Evolutionary conservation across 2,888 invertebrate genomes (phyloP), one percentile per base, ranked within the genome.

Genomic region (Cephus rjabovi): DNA sequence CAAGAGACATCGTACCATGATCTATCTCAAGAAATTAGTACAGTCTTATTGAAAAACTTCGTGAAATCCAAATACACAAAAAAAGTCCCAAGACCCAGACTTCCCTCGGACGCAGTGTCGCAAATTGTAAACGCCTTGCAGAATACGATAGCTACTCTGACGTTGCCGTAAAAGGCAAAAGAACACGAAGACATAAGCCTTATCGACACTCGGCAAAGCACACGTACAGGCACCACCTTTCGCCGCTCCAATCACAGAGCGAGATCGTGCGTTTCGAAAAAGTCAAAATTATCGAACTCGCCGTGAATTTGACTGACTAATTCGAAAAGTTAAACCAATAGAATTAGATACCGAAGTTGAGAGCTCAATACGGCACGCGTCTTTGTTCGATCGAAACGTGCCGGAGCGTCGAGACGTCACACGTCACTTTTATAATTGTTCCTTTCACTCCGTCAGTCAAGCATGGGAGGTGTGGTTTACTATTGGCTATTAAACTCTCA

Each of bases 401-500:
- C 9, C 56, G 23, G 23, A 56, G 56, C 56, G 23, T 56, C 56
- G 56, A 23, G 56, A 9, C 56, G 23, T 56, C 56, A 56, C 2
- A n/a, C 71, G 71, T 34, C 33, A 71, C 71, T 71, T 71, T 15
- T 71, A 71, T 31, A 11, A 34, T 34, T 34, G 71, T 71, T 31
- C 71, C 71, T 71, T 71, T 71, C 71, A 71, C 71, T 34, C 12
- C 11, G 71, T 34, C 33, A 31, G 71, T 30, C 12, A 71, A 71
- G 71, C 71, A 11, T 12, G 15, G 31, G 71, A 71, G 71, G 71
- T 71, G 71, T 31, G 71, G 71, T 71, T 23, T 31, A 71, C 71
- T 71, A 71, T 71, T 71, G 31, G 34, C 71, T 31, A 71, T 71
- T 71, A 71, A 34, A 34, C 12, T 71, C 31, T 31, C 12, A 31